These are phyloP conservation scores for Ochropacha duplaris DNA, from an alignment of 2,888 invertebrate species.

Conservation along the genomic window DNA sequence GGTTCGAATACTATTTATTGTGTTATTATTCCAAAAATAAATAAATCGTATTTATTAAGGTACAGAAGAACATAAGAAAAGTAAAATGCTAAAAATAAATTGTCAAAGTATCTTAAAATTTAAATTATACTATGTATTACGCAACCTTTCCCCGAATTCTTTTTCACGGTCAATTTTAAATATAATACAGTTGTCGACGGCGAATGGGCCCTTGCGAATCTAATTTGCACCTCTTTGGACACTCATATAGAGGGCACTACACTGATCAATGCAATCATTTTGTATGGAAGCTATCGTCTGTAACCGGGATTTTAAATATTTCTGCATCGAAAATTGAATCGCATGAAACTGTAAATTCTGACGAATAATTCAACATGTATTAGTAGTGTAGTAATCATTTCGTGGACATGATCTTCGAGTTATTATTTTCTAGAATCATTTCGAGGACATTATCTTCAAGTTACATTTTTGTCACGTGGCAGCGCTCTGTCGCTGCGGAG, in stretches of 20 bases:
- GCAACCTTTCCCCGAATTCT: slow-evolving; percentile 54
- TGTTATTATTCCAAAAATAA: no score
- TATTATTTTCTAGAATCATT: no score
- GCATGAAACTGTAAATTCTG: no score
- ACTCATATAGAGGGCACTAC: slow-evolving; percentile 7
- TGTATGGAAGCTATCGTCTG: neutral
- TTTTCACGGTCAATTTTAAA: slow-evolving; percentile 80
- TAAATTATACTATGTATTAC: slow-evolving; percentile 20
- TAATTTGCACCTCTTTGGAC: slow-evolving; percentile 65
- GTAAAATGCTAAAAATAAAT: neutral
- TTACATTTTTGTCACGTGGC: no score
- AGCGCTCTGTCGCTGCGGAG: no score
- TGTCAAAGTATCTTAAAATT: slow-evolving; percentile 1
- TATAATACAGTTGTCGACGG: slow-evolving; percentile 72
- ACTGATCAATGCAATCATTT: neutral
- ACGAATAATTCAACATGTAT: no score
- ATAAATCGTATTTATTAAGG: no score
- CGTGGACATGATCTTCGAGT: no score
- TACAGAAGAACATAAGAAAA: no score
- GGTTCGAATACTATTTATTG: no score
- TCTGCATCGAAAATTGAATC: neutral
- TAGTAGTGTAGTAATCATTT: no score
- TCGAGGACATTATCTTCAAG: no score
- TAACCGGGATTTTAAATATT: neutral
- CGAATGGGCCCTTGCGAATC: slow-evolving; percentile 68